Percentiles rank a stretch among this genome's conserved stretches.
Evolutionary conservation across 2,797 vertebrate genomes (phyloP).

Genomic region (Naso thynnoides): DNA sequence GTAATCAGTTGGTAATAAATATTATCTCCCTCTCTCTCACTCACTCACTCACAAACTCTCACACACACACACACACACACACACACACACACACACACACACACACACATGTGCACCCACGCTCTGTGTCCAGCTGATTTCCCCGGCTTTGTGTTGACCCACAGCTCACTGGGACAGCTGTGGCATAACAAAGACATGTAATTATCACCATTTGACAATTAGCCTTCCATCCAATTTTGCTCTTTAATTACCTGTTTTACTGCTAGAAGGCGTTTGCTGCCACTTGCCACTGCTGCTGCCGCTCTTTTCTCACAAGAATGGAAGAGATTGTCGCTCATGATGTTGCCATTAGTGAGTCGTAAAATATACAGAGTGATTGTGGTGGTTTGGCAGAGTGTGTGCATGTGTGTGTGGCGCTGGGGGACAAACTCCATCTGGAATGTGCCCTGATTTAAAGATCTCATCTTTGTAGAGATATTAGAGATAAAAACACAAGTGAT

Average conservation of each 20-base stretch:
- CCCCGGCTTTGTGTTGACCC: conserved; percentile 80
- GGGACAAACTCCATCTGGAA: conserved; percentile 5
- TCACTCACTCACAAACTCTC: neutral
- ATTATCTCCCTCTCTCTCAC: conserved; percentile 45
- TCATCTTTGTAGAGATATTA: neutral
- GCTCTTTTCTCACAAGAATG: conserved; percentile 40
- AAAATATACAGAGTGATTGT: conserved; percentile 45
- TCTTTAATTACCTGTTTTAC: conserved; percentile 90
- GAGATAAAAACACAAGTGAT: neutral
- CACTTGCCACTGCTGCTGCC: conserved; percentile 15
- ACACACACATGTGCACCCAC: conserved; percentile 6
- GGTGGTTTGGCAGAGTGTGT: conserved; percentile 17
- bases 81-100: conserved; percentile 1
- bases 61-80: conserved; percentile 12
- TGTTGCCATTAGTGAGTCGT: conserved; percentile 38
- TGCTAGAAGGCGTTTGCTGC: conserved; percentile 46
- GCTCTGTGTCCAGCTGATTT: conserved; percentile 65
- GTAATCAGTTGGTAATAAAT: conserved; percentile 73
- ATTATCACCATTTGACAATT: conserved; percentile 98
- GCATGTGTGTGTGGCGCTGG: conserved; percentile 39
- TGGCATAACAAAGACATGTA: conserved; percentile 90
- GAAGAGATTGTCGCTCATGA: conserved; percentile 29
- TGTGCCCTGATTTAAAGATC: conserved; percentile 26
- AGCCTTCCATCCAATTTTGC: conserved; percentile 90
- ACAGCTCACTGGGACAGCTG: conserved; percentile 89